Evolutionary conservation across 2,888 invertebrate species (phyloP), one percentile per base, ranked within the genome.

Genomic region (Drosophila parthenogenetica): DNA sequence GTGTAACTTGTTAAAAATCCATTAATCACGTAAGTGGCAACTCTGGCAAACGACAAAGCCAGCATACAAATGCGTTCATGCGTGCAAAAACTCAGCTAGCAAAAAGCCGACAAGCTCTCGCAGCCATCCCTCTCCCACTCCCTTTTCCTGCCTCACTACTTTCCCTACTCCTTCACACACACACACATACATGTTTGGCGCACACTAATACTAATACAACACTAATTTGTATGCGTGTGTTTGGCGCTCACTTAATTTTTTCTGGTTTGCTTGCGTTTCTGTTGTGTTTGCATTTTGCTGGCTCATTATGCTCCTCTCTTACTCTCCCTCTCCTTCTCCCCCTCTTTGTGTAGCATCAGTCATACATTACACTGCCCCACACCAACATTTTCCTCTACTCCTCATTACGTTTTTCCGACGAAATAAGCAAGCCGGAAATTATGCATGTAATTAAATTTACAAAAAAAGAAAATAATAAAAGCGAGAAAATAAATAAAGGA

Each of bases 1-100:
- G 81, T 77, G 89, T 71, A 89, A 89, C 89, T 90, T 88, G 87
- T 90, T 87, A 84, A 88, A 90, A 90, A 89, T 81, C 86, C 90
- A 90, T 90, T 90, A 90, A 90, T 90, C 90, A 90, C 86, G 78
- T 88, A 87, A 90, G 87, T 83, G 85, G 85, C 86, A 85, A 77
- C 76, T 82, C 84, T 80, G 82, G 82, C 79, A 81, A 80, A 80
- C 76, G 87, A 89, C 87, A 87, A 79, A 71, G 79, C 80, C 87
- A 88, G 89, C 89, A 89, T 86, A 89, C 87, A 89, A 87, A 89
- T 89, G 75, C 87, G 82, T 80, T 85, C 87, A 87, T 79, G 86
- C 87, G 87, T 87, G 85, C 84, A 60, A 71, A 74, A 72, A 84
- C 60, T 70, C 64, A 61, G 62, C 79, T 64, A 78, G 79, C 77